These are phyloP conservation scores for Agapornis canus DNA, from an alignment of 2,797 vertebrate genomes.

Conservation along the genomic window DNA sequence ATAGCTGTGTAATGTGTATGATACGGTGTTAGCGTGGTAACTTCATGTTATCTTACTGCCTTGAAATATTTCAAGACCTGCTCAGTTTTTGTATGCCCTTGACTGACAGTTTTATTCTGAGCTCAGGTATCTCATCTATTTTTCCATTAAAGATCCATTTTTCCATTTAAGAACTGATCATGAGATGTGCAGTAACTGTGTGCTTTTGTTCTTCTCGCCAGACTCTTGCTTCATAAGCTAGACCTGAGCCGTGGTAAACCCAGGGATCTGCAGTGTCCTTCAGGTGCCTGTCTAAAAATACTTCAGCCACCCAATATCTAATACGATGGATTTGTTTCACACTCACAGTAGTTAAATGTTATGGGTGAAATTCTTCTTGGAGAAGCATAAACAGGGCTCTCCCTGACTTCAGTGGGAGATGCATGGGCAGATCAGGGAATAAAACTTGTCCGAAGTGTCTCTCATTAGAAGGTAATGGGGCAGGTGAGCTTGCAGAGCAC, in stretches of 20 bases:
- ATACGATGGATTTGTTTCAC: not conserved
- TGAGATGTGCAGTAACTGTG: not conserved
- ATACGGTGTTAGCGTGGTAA: not conserved
- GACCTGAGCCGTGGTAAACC: not conserved
- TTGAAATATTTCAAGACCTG: not conserved
- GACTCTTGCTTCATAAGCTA: constrained; percentile 35
- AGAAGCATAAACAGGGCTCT: not conserved
- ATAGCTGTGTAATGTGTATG: not conserved
- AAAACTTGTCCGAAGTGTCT: not conserved
- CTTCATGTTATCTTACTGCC: not conserved
- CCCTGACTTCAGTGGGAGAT: not conserved
- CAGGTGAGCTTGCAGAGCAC: not conserved
- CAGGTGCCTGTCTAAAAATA: constrained; percentile 9
- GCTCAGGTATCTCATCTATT: constrained; percentile 27
- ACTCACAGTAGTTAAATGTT: not conserved
- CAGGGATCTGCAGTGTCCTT: constrained; percentile 17
- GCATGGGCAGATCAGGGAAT: fast-evolving
- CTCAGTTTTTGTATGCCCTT: not conserved
- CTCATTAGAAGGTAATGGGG: not conserved
- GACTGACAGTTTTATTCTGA: not conserved
- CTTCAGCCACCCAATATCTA: not conserved
- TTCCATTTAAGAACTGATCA: constrained; percentile 40
- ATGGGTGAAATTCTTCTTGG: not conserved
- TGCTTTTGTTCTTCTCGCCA: constrained; percentile 36
- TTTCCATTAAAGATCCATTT: constrained; percentile 19